Percentiles rank a stretch among this genome's conserved stretches.
Conservation (phyloP, 2,888 invertebrate genomes). For the Elegia similella region DNA sequence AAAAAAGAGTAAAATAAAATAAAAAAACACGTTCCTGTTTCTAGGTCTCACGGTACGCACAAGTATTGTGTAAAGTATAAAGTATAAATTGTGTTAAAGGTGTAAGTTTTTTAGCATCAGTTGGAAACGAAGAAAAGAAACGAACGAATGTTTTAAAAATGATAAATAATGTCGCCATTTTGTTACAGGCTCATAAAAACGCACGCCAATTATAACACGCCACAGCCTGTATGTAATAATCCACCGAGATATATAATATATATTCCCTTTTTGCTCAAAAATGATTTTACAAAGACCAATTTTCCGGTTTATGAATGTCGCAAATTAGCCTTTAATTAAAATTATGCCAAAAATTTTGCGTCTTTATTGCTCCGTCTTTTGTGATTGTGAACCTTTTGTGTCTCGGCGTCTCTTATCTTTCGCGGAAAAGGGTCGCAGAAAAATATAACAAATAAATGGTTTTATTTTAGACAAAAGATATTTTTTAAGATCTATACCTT, state of each 20-base stretch:
- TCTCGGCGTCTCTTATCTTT: constrained; percentile 51
- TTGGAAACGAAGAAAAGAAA: no score
- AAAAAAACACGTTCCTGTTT: no score
- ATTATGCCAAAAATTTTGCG: constrained; percentile 63
- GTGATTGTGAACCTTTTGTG: constrained; percentile 60
- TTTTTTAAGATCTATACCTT: constrained; percentile 26
- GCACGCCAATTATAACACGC: neutral
- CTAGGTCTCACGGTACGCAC: no score
- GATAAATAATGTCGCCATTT: no score
- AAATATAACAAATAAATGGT: constrained; percentile 46
- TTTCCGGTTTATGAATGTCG: constrained; percentile 56
- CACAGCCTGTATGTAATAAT: no score
- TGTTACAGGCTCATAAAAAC: no score
- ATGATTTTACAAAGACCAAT: constrained; percentile 46
- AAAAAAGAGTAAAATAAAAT: no score
- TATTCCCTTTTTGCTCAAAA: constrained; percentile 32
- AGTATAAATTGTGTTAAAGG: no score
- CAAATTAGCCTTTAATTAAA: constrained; percentile 75
- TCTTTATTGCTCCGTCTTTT: constrained; percentile 63
- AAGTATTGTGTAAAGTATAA: no score
- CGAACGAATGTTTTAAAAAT: no score
- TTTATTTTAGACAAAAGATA: constrained; percentile 37
- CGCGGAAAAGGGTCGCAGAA: constrained; percentile 42
- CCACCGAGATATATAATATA: neutral
- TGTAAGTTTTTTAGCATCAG: no score